Base-by-base conservation (phyloP, 1,140 invertebrate genomes). In the Rhopalosiphum padi region DNA sequence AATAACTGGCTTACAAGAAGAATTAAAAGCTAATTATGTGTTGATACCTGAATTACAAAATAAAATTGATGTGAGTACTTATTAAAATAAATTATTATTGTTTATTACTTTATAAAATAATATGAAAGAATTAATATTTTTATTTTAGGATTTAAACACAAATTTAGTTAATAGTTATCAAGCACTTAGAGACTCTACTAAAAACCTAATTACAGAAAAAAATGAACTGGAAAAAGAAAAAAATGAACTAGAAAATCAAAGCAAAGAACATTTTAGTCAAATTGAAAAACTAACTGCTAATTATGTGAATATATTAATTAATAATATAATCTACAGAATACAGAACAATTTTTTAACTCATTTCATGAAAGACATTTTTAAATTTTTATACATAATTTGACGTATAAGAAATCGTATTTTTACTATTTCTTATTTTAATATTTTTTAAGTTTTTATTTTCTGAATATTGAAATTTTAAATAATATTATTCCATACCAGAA, bases 21-120 rank as follows among this genome's bases (percentile, higher is more conserved):
- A 92, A 35, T 9, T 77, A 83, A 37, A 93, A 55, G 43, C 43
- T 53, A 86, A 37, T 86, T 1, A n/a, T 22, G 43, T 46, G 25
- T 93, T 93, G 11, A 86, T 93, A 46, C 91, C 68, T 3, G 82
- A 93, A 37, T 86, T 93, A 55, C 91, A 93, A 86, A 85, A 48
- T n/a, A 86, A 85, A 86, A 53, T 93, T 43, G 91, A 93, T 55
- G 91, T 93, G 8, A 55, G 25, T 48, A 82, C 0, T 35, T n/a
- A 18, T 77, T 77, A 35, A 68, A 68, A 68, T n/a, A n/a, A 25
- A 25, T 55, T 55, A 1, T 25, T 1, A 7, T 51, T 51, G 15
- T 2, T 51, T 51, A 18, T n/a, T 77, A n/a, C 3, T 68, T 68
- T 15, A 68, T 68, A 30, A 41, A 41, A 37, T 25, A 90, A 55